phyloP scores from a whole-genome alignment of 2,888 invertebrate species.

The Microctonus brassicae region DNA sequence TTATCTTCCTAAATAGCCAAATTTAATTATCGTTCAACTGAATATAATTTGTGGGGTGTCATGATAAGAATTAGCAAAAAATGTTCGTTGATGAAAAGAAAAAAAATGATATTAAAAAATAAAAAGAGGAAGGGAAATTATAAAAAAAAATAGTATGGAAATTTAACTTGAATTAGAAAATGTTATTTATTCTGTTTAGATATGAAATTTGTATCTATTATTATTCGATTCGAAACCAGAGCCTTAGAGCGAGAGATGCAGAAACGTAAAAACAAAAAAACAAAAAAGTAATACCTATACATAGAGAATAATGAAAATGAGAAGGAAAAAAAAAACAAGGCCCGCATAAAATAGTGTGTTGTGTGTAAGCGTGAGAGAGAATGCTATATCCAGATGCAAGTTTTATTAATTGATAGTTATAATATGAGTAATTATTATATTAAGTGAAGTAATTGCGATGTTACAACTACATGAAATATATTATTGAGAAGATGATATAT shows the following conservation, averaged over 20 bases:
- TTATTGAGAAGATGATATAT: constrained; percentile 49
- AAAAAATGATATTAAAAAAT: background rate
- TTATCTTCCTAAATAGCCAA: background rate
- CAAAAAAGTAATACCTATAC: too few species aligned
- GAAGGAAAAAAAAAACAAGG: constrained; percentile 27
- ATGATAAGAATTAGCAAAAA: constrained; percentile 23
- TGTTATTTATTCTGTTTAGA: too few species aligned
- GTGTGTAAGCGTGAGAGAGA: constrained; percentile 33
- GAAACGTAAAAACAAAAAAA: constrained; percentile 14
- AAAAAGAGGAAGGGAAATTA: background rate
- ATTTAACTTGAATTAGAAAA: too few species aligned
- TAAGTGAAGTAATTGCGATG: constrained; percentile 62
- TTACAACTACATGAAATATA: constrained; percentile 57
- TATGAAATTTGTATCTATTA: too few species aligned
- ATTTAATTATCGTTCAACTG: background rate
- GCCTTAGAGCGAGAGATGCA: background rate
- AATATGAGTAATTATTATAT: constrained; percentile 65
- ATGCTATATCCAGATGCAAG: constrained; percentile 55
- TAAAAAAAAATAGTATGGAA: background rate
- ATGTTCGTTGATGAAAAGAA: background rate
- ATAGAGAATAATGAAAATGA: too few species aligned
- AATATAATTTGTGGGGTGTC: constrained; percentile 11
- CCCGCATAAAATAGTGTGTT: constrained; percentile 35
- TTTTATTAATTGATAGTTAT: constrained; percentile 66
- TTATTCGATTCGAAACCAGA: background rate